Evolutionary conservation across 1,140 invertebrate genomes (phyloP).

Genomic region (Bombus haemorrhoidalis): DNA sequence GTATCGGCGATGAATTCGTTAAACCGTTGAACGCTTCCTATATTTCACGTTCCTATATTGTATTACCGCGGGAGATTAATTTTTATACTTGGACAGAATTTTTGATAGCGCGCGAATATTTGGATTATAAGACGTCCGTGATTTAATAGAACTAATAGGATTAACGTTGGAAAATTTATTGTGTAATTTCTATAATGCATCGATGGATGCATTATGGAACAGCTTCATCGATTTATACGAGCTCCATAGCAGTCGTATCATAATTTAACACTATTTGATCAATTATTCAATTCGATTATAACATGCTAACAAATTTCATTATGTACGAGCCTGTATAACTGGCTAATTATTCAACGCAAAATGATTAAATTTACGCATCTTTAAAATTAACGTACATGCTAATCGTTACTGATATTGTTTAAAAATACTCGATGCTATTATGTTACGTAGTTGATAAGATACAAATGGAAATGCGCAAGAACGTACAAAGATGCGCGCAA

Average conservation of each 20-base stretch:
- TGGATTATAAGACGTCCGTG: neutral
- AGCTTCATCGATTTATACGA: neutral
- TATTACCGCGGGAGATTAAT: neutral
- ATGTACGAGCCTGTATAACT: neutral
- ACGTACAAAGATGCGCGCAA: too few species aligned
- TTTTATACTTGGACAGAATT: neutral
- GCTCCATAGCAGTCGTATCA: neutral
- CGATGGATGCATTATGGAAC: neutral
- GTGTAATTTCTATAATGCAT: neutral
- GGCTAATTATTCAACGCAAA: neutral
- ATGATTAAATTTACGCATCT: neutral
- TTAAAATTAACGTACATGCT: neutral
- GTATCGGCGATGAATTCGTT: neutral
- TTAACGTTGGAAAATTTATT: neutral
- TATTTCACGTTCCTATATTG: neutral
- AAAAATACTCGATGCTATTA: neutral
- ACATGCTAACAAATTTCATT: neutral
- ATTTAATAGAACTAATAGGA: neutral
- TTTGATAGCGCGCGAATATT: neutral
- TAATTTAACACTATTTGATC: neutral
- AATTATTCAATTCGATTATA: neutral
- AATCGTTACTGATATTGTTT: neutral
- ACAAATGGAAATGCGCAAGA: neutral
- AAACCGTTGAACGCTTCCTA: neutral
- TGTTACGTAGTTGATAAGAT: neutral